A percentile compares a stretch with the other conserved stretches of the same genome.
Evolutionary conservation across 1,140 invertebrate genomes (phyloP).

Genomic region (Drosophila mayri): DNA sequence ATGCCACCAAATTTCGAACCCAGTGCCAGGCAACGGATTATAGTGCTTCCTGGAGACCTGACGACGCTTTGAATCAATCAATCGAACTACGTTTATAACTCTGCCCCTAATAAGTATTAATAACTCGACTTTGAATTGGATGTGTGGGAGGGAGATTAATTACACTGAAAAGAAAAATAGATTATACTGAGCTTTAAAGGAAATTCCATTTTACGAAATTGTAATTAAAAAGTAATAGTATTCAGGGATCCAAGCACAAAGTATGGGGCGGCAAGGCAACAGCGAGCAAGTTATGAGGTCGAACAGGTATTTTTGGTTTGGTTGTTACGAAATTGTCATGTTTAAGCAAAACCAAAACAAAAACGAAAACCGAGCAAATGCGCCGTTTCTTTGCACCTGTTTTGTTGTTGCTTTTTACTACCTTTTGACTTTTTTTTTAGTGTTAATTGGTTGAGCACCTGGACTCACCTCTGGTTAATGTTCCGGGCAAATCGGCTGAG

Average conservation of each 20-base stretch:
- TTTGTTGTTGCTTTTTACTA: conserved; percentile 22
- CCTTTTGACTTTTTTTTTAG: conserved; percentile 5
- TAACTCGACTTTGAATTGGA: conserved; percentile 52
- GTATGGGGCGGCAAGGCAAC: neutral
- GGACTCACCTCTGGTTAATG: conserved; percentile 62
- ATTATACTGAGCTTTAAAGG: too few relatives aligned
- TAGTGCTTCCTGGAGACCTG: conserved; percentile 13
- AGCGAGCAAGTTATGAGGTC: neutral
- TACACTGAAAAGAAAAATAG: neutral
- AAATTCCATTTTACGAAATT: neutral
- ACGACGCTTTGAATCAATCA: conserved; percentile 44
- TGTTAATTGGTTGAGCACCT: conserved; percentile 46
- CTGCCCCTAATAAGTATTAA: conserved; percentile 3
- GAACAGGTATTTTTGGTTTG: conserved; percentile 64
- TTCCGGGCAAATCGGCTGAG: conserved; percentile 33
- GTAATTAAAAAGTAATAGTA: too few relatives aligned
- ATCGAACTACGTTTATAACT: conserved; percentile 44
- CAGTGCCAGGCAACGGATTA: conserved; percentile 38
- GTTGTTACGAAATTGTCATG: conserved; percentile 63
- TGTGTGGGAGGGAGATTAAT: conserved; percentile 8
- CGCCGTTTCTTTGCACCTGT: conserved; percentile 33
- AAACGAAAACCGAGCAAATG: conserved; percentile 20
- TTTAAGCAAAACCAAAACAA: conserved; percentile 47
- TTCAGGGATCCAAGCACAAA: too few relatives aligned
- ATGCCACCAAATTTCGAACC: neutral